Evolutionary conservation across 2,797 vertebrate genomes (phyloP).

Genomic region (Petrocephalus schoutedeni): DNA sequence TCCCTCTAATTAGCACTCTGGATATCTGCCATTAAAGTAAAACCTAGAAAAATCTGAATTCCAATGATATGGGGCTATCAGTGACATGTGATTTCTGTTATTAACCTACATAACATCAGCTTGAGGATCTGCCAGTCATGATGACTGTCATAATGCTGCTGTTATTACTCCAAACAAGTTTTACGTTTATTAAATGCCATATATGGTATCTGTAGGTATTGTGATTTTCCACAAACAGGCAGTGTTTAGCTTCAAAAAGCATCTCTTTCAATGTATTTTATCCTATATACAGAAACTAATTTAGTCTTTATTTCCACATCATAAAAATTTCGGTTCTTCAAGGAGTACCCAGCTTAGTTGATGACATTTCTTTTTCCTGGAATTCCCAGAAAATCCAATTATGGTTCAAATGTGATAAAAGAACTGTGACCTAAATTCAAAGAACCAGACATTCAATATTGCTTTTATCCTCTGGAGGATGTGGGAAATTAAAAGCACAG

Average conservation of each 20-base stretch:
- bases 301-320: background rate
- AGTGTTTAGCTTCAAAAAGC: background rate
- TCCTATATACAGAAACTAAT: background rate
- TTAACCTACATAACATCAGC: background rate
- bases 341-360: background rate
- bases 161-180: background rate
- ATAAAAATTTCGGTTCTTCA: background rate
- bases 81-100: background rate
- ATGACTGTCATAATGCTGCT: background rate
- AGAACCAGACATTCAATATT: constrained; percentile 13
- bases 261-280: background rate
- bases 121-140: background rate
- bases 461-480: constrained; percentile 15
- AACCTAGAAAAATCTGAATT: constrained; percentile 7
- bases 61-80: background rate
- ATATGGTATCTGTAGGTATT: too few relatives aligned
- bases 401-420: constrained; percentile 34
- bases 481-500: constrained; percentile 9
- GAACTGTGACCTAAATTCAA: constrained; percentile 23
- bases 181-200: background rate
- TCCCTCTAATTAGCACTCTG: constrained; percentile 18
- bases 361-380: constrained; percentile 24
- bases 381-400: constrained; percentile 25
- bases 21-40: background rate
- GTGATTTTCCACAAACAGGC: background rate